Percentiles rank a stretch among this genome's conserved stretches.
These are phyloP conservation scores for Euzophera pinguis DNA, from an alignment of 2,888 invertebrate species.

Conservation along the genomic window DNA sequence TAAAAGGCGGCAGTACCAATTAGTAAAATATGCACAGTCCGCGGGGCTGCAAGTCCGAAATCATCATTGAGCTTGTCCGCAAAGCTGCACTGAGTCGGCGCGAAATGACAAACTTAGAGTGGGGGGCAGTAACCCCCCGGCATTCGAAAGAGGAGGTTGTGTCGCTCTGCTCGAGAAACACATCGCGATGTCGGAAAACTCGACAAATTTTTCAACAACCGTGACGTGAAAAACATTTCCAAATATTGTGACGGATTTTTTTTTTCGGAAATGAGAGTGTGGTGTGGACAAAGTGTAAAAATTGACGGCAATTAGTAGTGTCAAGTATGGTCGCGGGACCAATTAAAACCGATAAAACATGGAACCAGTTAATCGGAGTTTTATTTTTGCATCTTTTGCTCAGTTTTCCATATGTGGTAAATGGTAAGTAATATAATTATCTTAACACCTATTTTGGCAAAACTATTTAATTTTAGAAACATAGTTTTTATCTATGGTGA, in stretches of 20 bases:
- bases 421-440: constrained; percentile 46
- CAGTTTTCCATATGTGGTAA: constrained; percentile 44
- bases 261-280: constrained; percentile 35
- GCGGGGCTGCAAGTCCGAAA: constrained; percentile 36
- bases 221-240: constrained; percentile 7
- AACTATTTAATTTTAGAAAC: not conserved
- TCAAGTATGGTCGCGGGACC: constrained; percentile 68
- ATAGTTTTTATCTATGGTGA: no score
- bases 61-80: constrained; percentile 49
- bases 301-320: constrained; percentile 55
- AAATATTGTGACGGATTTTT: constrained; percentile 17
- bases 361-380: constrained; percentile 63
- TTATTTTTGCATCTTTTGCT: constrained; percentile 66
- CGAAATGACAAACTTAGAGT: constrained; percentile 65
- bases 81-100: constrained; percentile 73
- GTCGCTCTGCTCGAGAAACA: constrained; percentile 46
- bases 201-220: constrained; percentile 15
- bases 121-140: constrained; percentile 70
- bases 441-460: not conserved
- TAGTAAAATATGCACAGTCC: constrained; percentile 22
- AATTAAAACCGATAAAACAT: constrained; percentile 66
- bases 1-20: constrained; percentile 6
- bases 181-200: constrained; percentile 66
- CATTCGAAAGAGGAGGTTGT: constrained; percentile 58
- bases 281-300: constrained; percentile 36